Evolutionary conservation across 2,113 vertebrate genomes (phyloP), one percentile per base, ranked within the genome.

Genomic region (Oceanodroma tethys): DNA sequence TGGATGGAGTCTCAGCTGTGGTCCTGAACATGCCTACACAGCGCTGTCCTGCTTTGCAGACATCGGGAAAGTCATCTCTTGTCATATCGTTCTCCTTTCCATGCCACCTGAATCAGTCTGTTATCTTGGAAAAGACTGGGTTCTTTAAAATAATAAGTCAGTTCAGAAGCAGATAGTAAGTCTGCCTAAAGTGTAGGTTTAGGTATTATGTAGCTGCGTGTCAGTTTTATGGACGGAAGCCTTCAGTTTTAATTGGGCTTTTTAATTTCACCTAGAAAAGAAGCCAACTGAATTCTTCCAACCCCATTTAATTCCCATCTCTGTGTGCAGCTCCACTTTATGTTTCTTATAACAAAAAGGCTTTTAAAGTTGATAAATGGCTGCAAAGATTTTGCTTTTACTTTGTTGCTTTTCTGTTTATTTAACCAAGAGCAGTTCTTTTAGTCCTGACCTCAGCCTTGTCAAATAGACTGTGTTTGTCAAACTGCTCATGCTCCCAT

Each of bases 341-440:
- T 43, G 85, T 93, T 97, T 86, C 74, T 92, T 86, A 34, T 68
- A 97, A 96, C 94, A 96, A 93, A 90, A 95, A 91, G 85, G 83
- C 91, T 97, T 97, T 98, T 96, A 96, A 93, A 93, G 86, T 94
- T 97, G 96, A 96, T 97, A 97, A 97, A 97, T 98, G 85, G 76
- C 82, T 68, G 56, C 65, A 79, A 94, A 95, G 89, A 89, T 95
- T 97, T 97, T 95, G 93, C 93, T 97, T 95, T 97, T 97, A 97
- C 96, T 97, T 97, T 96, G 95, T 95, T 96, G 76, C 95, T 97
- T 97, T 95, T 95, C 93, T 97, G 94, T 97, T 98, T 97, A 93
- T 96, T 98, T 98, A 96, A 97, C 81, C 88, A 96, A 97, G 95
- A 97, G 82, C 85, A 88, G 91, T 76, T 97, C 95, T 96, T 96